These are phyloP conservation scores for Anoura caudifer DNA, from an alignment of 2,113 vertebrate species.

Conservation along the genomic window DNA sequence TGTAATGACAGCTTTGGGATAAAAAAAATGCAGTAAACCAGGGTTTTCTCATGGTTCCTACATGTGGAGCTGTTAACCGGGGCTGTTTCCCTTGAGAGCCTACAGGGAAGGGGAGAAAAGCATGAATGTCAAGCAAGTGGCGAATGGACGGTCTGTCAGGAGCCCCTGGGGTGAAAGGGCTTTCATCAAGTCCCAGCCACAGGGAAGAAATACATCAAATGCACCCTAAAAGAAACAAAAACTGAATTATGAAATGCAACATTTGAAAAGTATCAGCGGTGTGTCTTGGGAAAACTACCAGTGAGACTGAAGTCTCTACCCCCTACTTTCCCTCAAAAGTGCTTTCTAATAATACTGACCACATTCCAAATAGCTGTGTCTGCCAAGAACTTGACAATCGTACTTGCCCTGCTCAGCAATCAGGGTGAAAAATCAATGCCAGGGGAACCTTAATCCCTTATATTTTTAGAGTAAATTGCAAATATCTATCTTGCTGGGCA, in stretches of 20 bases:
- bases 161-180: not conserved
- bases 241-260: constrained; percentile 3
- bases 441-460: not conserved
- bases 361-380: constrained; percentile 38
- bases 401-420: not conserved
- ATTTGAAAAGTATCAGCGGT: not conserved
- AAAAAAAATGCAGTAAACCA: not conserved
- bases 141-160: not conserved
- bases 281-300: constrained; percentile 37
- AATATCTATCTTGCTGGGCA: not conserved
- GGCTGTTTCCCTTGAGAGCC: not conserved
- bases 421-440: constrained; percentile 1
- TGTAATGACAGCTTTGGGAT: not conserved
- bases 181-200: not conserved
- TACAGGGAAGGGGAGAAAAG: not conserved
- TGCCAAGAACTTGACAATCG: constrained; percentile 24
- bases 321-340: constrained; percentile 39
- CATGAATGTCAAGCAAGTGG: not conserved
- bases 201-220: not conserved
- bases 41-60: not conserved
- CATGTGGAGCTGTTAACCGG: not conserved
- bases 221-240: not conserved
- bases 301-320: constrained; percentile 1
- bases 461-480: not conserved
- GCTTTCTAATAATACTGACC: constrained; percentile 63